phyloP scores from a whole-genome alignment of 1,140 invertebrate species.

The Panagrolaimus sp. region DNA sequence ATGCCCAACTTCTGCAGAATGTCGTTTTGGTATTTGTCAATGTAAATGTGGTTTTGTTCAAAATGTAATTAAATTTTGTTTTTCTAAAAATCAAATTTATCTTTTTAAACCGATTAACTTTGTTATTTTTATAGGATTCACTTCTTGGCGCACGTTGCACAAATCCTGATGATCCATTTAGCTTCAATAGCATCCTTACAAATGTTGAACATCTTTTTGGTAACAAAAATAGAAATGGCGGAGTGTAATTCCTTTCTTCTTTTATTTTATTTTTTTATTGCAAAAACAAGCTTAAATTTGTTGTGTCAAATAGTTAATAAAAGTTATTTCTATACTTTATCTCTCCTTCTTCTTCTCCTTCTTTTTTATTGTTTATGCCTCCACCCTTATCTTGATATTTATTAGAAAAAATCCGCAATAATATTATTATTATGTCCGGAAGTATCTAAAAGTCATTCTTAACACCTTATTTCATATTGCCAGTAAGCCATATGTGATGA shows the following conservation, averaged over 20 bases:
- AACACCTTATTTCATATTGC: neutral
- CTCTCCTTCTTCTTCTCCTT: neutral
- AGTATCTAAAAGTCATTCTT: neutral
- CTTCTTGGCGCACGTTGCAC: constrained; percentile 40
- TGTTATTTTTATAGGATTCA: constrained; percentile 33
- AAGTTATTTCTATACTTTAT: neutral
- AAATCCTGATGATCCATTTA: constrained; percentile 50
- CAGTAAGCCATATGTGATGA: neutral
- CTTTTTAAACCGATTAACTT: neutral
- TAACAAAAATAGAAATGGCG: constrained; percentile 16
- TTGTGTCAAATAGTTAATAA: constrained; percentile 8
- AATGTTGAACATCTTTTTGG: constrained; percentile 44
- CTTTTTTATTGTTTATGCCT: neutral
- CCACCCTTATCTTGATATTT: neutral
- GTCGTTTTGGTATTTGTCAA: constrained; percentile 56
- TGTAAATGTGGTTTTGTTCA: constrained; percentile 51
- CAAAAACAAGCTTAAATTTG: neutral
- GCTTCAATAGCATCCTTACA: constrained; percentile 38
- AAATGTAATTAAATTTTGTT: constrained; percentile 19
- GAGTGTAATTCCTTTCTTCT: neutral
- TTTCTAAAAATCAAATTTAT: too few relatives aligned
- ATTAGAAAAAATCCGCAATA: too few relatives aligned
- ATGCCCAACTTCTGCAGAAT: constrained; percentile 48
- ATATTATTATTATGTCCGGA: too few relatives aligned
- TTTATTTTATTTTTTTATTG: neutral